Base-by-base conservation (phyloP, 2,888 invertebrate species). In the Meliscaeva auricollis region DNA sequence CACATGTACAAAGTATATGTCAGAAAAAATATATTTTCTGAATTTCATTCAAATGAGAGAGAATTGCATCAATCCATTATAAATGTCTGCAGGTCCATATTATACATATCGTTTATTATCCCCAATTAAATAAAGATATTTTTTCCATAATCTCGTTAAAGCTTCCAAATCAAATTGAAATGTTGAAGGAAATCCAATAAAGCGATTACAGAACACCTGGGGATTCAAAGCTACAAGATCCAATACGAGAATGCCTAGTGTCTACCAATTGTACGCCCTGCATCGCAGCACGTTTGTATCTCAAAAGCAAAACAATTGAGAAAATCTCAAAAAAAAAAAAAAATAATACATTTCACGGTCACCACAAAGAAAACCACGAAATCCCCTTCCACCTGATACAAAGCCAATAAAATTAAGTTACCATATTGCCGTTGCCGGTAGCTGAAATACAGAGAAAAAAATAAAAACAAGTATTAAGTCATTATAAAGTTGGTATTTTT, bases 181-280 rank as follows among this genome's bases (percentile, higher is more conserved):
- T 66, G 32, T 5, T 32, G 7, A 75, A 75, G 79, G 54, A 84
- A 84, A 75, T 70, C 66, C 66, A 70, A 46, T 56, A 35, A 75
- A 75, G 30, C 66, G 75, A 70, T 79, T 72, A 46, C 6, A 66
- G 70, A 70, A 66, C 84, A 84, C 84, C 75, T 84, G 79, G 84
- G 84, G 26, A 32, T 48, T 54, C 66, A 54, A 35, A 58, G 50
- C 30, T 32, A 13, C 30, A 54, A 44, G 35, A 46, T 32, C 58
- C 52, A 50, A 68, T 62, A 26, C n/a, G n/a, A n/a, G n/a, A 35
- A 35, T 54, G 2, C n/a, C 6, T 38, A n/a, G 35, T 6, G 20
- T n/a, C n/a, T n/a, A n/a, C n/a, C n/a, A n/a, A n/a, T n/a, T n/a
- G n/a, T 35, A 75, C 84, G 74, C 84, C 84, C 75, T 80, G 62